phyloP scores from a whole-genome alignment of 1,140 invertebrate genomes.

The Nasonia longicornis region DNA sequence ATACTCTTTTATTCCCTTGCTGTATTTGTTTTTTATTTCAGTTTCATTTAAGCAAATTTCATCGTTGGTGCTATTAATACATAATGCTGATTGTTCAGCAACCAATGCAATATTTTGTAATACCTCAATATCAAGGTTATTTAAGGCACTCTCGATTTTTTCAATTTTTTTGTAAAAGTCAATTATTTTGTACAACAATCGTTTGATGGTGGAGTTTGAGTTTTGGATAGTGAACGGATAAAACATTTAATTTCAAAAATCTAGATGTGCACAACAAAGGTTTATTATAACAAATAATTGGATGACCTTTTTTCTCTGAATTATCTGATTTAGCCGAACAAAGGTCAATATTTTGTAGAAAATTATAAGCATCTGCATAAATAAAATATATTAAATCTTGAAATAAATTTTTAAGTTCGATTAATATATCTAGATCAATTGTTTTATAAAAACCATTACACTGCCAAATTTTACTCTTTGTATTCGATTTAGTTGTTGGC shows the following conservation, averaged over 20 bases:
- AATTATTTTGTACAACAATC: too few relatives aligned
- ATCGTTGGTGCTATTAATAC: background rate
- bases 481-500: background rate
- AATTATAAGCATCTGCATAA: background rate
- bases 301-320: too few relatives aligned
- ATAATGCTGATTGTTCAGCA: too few relatives aligned
- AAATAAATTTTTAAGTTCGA: conserved; percentile 9
- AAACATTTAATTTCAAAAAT: too few relatives aligned
- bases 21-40: background rate
- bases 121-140: too few relatives aligned
- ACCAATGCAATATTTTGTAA: too few relatives aligned
- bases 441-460: conserved; percentile 15
- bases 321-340: background rate
- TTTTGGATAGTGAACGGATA: too few relatives aligned
- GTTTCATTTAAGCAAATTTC: conserved; percentile 5
- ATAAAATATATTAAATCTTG: background rate
- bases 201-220: too few relatives aligned
- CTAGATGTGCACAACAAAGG: too few relatives aligned
- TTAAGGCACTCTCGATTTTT: too few relatives aligned
- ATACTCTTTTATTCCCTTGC: conserved; percentile 1
- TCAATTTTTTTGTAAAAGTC: too few relatives aligned
- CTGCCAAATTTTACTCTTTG: background rate
- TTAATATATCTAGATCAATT: background rate
- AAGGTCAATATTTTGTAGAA: conserved; percentile 9
- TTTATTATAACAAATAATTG: too few relatives aligned